Percentiles rank a stretch among this genome's conserved stretches.
These are phyloP conservation scores for Gymnocypris eckloni DNA, from an alignment of 2,797 vertebrate genomes.

Conservation along the genomic window DNA sequence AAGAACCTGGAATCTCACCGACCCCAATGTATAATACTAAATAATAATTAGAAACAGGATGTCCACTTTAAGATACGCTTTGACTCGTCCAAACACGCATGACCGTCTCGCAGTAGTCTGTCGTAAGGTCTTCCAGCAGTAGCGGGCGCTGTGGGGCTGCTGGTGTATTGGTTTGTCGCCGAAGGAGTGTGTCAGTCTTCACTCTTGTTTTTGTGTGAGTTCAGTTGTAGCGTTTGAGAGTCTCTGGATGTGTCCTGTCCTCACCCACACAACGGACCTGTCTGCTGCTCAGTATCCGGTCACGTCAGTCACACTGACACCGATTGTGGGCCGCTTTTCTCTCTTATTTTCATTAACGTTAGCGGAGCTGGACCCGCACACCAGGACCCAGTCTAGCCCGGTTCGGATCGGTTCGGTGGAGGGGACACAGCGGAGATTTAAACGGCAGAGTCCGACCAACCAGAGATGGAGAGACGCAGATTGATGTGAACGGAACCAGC, in stretches of 20 bases:
- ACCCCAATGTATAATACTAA: not conserved
- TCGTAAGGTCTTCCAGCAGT: constrained; percentile 26
- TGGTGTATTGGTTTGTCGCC: not conserved
- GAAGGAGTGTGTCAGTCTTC: constrained; percentile 39
- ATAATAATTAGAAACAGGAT: not conserved
- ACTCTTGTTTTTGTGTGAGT: constrained; percentile 44
- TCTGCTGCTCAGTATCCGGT: constrained; percentile 7
- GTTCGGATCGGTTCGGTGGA: constrained; percentile 39
- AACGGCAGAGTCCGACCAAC: constrained; percentile 46
- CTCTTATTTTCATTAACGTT: not conserved
- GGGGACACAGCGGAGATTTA: constrained; percentile 45
- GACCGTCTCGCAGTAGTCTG: not conserved
- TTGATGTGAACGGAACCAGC: constrained; percentile 46
- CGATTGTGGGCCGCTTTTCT: not conserved
- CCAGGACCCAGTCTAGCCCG: constrained; percentile 14
- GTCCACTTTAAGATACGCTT: not conserved
- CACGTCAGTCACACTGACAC: not conserved
- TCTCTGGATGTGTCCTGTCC: constrained; percentile 53
- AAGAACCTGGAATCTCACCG: too few relatives aligned
- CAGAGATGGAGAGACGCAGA: constrained; percentile 73
- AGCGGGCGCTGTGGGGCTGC: constrained; percentile 17
- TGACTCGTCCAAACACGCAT: too few relatives aligned
- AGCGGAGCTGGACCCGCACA: constrained; percentile 38
- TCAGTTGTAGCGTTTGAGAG: not conserved
- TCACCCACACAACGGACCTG: constrained; percentile 26